Base-by-base conservation (phyloP, 35 echinoderm and acorn worm species). In the Diadema setosum region DNA sequence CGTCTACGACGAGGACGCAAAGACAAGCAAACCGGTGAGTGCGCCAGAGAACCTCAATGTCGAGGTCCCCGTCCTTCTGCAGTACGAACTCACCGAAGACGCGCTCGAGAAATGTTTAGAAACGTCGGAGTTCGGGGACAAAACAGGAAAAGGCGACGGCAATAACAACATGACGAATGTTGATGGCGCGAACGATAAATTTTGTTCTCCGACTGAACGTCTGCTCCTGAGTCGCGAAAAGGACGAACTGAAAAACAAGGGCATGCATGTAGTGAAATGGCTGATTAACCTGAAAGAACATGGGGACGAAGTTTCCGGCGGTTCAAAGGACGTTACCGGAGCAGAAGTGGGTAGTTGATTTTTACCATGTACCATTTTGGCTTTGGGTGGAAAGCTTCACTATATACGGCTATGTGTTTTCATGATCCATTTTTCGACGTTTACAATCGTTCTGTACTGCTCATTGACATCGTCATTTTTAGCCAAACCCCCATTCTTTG, bases 191-290 rank as follows among this genome's bases (percentile, higher is more conserved):
- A 17, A 41, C 36, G 63, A 36, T 26, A 78, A 78, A 44, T 78
- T 43, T 44, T 43, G 15, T 44, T 44, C 73, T 4, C 73, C 73
- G 14, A 78, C 73, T 17, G 35, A 78, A 78, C 36, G 73, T 44
- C 40, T 78, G 23, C 40, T 78, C 14, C 9, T 15, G 15, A 78
- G 20, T n/a, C 39, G 73, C 9, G 73, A 78, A 36, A 78, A 44
- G 40, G 73, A 78, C 30, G 73, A 78, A 23, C 34, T 42, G 73
- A 78, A 78, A n/a, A 78, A 78, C 40, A 78, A 78, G 73, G 73
- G 73, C 40, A 78, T 78, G 73, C 73, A 78, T 78, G 73, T 78
- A 36, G 73, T 78, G 29, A 78, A 78, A 41, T 78, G 73, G 73
- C 44, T 78, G 37, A 36, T 78, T 26, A 44, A 78, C 44, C 40